These are phyloP conservation scores for Temnothorax longispinosus DNA, from an alignment of 1,140 invertebrate genomes.

Conservation along the genomic window DNA sequence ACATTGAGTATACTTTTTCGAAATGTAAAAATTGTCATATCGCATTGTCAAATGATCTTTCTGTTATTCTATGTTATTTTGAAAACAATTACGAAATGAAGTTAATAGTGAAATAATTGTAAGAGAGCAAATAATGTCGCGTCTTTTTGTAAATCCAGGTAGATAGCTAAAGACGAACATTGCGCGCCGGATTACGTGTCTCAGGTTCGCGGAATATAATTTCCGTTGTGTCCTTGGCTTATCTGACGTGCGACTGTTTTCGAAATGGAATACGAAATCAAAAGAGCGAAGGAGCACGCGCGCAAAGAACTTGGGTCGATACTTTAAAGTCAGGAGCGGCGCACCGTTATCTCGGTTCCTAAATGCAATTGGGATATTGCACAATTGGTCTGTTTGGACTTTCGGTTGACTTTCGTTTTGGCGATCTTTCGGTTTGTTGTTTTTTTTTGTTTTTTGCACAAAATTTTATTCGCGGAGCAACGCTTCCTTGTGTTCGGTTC, in stretches of 20 bases:
- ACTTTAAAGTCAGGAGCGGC: conserved; percentile 52
- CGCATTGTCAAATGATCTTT: not conserved
- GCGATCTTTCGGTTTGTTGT: not conserved
- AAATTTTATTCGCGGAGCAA: not conserved
- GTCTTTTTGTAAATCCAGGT: not conserved
- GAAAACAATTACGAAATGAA: conserved; percentile 1
- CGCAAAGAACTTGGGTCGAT: conserved; percentile 49
- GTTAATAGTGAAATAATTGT: not conserved
- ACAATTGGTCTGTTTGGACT: not conserved
- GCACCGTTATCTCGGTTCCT: not conserved
- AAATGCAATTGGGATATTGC: conserved; percentile 8
- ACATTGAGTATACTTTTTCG: not conserved
- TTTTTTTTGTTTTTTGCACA: not conserved
- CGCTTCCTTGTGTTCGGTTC: not conserved
- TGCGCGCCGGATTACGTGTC: not conserved
- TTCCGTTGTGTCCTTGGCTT: conserved; percentile 34
- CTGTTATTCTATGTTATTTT: not conserved
- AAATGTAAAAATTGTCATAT: not conserved
- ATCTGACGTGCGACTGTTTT: conserved; percentile 30
- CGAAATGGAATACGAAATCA: conserved; percentile 55
- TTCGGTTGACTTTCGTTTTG: not conserved
- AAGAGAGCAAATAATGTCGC: not conserved
- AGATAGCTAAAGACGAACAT: not conserved
- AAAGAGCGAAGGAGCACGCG: conserved; percentile 54
- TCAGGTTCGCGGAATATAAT: conserved; percentile 21